Evolutionary conservation across 2,888 invertebrate species (phyloP).

Genomic region (Scrobipalpa costella): DNA sequence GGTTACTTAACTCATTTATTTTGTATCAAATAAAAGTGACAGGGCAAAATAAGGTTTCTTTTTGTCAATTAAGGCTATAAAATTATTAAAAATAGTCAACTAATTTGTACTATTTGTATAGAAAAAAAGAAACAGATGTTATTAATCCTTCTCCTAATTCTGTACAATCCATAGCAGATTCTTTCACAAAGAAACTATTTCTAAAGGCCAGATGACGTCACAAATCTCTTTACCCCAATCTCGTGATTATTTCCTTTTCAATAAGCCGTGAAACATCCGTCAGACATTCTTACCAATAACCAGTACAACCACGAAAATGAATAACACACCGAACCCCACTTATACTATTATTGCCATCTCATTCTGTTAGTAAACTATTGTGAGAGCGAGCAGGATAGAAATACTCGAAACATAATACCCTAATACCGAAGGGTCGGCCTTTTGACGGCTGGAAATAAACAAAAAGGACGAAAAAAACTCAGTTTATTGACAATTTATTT

Average conservation of each 20-base stretch:
- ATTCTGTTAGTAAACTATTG: neutral
- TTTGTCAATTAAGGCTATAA: too few relatives aligned
- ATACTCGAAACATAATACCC: constrained; percentile 42
- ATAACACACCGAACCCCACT: neutral
- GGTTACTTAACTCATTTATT: too few relatives aligned
- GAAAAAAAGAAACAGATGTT: too few relatives aligned
- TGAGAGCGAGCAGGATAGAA: neutral
- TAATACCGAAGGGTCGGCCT: constrained; percentile 49
- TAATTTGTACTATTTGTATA: neutral
- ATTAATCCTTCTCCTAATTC: too few relatives aligned
- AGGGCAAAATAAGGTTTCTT: too few relatives aligned
- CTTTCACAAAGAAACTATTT: neutral
- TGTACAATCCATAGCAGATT: neutral
- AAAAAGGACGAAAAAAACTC: constrained; percentile 48
- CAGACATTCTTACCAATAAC: constrained; percentile 37
- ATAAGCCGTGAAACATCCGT: constrained; percentile 39
- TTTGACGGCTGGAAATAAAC: constrained; percentile 59
- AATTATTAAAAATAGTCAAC: too few relatives aligned
- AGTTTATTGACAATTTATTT: constrained; percentile 28
- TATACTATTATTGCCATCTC: constrained; percentile 1
- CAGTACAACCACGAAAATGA: constrained; percentile 10
- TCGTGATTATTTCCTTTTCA: constrained; percentile 38
- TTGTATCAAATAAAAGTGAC: too few relatives aligned
- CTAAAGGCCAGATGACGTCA: constrained; percentile 19
- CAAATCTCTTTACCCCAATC: constrained; percentile 1